Conservation (phyloP, 2,888 invertebrate genomes). For the Cryptus armator region DNA sequence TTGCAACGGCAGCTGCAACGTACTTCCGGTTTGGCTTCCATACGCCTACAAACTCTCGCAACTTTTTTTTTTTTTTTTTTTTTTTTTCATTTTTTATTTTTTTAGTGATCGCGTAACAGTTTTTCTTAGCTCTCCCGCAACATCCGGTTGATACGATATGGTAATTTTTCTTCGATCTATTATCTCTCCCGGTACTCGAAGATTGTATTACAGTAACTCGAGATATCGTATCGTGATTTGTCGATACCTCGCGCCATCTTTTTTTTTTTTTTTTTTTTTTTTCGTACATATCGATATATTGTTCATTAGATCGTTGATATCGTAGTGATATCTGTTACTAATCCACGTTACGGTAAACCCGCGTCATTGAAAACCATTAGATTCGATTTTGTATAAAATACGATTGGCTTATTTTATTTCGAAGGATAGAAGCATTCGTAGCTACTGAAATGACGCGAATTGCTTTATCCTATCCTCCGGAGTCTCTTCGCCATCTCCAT, state of each 20-base stretch:
- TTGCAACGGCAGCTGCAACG: slow-evolving; percentile 26
- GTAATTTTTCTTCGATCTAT: background rate
- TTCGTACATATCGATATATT: background rate
- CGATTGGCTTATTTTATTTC: background rate
- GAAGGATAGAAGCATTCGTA: no score
- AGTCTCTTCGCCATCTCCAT: background rate
- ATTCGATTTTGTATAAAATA: background rate
- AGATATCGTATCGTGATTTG: slow-evolving; percentile 40
- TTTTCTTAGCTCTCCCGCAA: background rate
- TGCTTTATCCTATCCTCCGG: background rate
- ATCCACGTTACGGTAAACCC: background rate
- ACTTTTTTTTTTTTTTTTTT: background rate
- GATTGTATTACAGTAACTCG: background rate
- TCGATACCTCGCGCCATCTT: background rate
- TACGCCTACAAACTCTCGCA: background rate
- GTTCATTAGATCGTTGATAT: background rate
- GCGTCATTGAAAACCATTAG: background rate
- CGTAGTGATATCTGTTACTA: background rate
- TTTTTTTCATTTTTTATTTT: background rate
- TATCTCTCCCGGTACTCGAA: slow-evolving; percentile 13
- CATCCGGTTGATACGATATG: slow-evolving; percentile 5
- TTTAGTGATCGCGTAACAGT: background rate
- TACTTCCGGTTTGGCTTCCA: slow-evolving; percentile 35
- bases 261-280: background rate
- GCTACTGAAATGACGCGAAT: background rate